A percentile compares a stretch with the other conserved stretches of the same genome.
Conservation (phyloP, 2,113 vertebrate genomes). For the Alectura lathami region DNA sequence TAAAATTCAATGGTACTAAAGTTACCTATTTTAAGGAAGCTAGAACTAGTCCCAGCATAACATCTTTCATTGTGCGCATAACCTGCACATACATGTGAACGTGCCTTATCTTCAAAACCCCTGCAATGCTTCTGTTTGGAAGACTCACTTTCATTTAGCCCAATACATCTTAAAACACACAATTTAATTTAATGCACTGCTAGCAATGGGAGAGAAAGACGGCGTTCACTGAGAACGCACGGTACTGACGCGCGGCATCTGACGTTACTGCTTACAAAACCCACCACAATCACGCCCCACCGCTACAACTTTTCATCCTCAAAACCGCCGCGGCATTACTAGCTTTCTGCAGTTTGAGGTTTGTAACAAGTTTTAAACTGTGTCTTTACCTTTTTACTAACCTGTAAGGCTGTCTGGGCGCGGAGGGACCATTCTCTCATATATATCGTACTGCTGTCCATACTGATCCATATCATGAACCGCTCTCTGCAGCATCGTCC, state of each 20-base stretch:
- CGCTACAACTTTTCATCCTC: fast-evolving
- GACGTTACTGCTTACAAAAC: not conserved
- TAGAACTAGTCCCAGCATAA: not conserved
- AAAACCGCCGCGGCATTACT: fast-evolving
- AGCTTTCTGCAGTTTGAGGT: not conserved
- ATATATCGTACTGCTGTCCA: constrained; percentile 88
- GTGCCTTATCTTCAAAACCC: not conserved
- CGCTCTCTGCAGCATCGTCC: constrained; percentile 85
- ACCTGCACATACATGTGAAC: not conserved
- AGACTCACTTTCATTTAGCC: not conserved
- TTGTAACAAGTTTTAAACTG: not conserved
- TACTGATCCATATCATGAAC: constrained; percentile 85
- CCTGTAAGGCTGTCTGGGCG: constrained; percentile 93
- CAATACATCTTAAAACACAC: not conserved
- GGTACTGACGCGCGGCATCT: not conserved
- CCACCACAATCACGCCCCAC: fast-evolving
- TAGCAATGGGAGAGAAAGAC: not conserved
- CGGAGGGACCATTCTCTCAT: constrained; percentile 92
- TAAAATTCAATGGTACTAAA: not conserved
- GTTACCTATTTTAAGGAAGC: not conserved
- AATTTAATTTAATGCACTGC: not conserved
- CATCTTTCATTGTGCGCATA: not conserved
- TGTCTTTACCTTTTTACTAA: constrained; percentile 60
- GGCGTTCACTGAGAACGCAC: not conserved
- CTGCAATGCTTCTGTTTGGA: not conserved